Base-by-base conservation (phyloP, 2,888 invertebrate genomes). In the Hydraecia micacea region DNA sequence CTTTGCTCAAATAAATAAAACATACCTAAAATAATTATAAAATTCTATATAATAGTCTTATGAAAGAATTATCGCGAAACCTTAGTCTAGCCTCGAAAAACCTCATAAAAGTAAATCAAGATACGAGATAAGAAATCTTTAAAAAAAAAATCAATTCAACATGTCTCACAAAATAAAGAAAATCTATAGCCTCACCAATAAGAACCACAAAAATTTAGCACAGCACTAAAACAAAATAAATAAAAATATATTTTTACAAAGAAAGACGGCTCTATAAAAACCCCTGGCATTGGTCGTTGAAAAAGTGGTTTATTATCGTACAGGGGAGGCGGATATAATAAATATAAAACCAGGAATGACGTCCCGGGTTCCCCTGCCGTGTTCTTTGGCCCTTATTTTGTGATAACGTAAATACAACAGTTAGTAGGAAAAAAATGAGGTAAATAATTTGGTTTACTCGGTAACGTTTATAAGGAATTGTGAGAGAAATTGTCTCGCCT, bases 301-400 rank as follows among this genome's bases (percentile, higher is more conserved):
- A 89, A 90, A 91, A 91, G 90, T 90, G 91, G 90, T 92, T 93
- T 93, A 92, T 91, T 92, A 92, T 88, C 90, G 88, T 86, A 88
- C 87, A 84, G 85, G 86, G 90, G 90, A 89, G 90, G 89, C 89
- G 90, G 90, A 91, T 90, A 89, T 90, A 91, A 93, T 93, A 91
- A 92, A 92, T 91, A 91, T 91, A 91, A 91, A 85, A 83, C 69
- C 85, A 79, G 81, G 73, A 89, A 88, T 85, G 86, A 85, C 80
- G 88, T 84, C 82, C 81, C 86, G 66, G 80, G 86, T 83, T 85
- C 85, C 87, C 83, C 73, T 75, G 73, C 74, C 86, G 78, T 84
- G 86, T 74, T 85, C 82, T 79, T 67, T 72, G 79, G 81, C 78
- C 82, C 83, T 87, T 83, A 85, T 84, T 87, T 86, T 36, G 65